Conservation (phyloP, 2,113 vertebrate species). For the Callaeas wilsoni region DNA sequence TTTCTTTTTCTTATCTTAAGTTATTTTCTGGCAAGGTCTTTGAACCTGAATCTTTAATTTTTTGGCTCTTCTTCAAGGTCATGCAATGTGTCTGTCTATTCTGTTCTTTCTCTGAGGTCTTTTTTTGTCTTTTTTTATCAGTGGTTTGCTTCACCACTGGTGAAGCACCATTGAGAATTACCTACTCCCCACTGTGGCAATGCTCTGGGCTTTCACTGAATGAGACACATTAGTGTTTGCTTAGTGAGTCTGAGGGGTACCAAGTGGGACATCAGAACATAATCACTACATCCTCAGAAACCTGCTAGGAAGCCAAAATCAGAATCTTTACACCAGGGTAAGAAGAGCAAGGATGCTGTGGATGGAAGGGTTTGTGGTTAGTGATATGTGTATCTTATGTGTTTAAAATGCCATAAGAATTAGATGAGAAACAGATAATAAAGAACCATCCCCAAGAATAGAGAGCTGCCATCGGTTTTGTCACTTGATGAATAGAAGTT, state of each 20-base stretch:
- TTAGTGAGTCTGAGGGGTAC: neutral
- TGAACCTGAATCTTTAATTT: neutral
- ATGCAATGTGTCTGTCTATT: neutral
- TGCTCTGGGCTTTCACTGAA: neutral
- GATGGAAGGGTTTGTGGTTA: neutral
- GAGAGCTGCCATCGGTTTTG: neutral
- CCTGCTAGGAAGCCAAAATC: neutral
- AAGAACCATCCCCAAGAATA: neutral
- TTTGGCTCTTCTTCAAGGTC: neutral
- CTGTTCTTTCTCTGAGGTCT: neutral
- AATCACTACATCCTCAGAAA: neutral
- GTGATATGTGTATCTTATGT: neutral
- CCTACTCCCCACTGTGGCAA: neutral
- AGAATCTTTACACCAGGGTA: neutral
- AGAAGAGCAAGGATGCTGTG: neutral
- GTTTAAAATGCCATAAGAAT: neutral
- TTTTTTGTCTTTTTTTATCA: neutral
- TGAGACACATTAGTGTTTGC: neutral
- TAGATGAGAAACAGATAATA: neutral
- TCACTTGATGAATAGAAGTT: neutral
- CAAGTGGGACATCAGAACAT: neutral
- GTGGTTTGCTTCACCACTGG: neutral
- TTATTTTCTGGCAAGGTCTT: neutral
- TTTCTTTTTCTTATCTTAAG: neutral
- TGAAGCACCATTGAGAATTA: neutral